Evolutionary conservation across 2,113 vertebrate genomes (phyloP).

Genomic region (Tenrec ecaudatus): DNA sequence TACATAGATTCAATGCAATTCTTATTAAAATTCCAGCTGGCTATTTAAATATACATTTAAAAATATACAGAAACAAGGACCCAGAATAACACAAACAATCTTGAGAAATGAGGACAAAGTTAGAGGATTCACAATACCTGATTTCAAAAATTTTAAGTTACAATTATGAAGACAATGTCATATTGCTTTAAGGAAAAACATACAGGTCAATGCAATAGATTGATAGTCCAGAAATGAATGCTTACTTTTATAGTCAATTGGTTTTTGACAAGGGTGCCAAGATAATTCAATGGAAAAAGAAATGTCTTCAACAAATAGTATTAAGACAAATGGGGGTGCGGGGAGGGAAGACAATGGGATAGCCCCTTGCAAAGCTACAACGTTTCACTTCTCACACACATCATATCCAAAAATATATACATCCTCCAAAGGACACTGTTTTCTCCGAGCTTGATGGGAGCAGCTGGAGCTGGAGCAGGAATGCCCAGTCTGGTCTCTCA

Average conservation of each 20-base stretch:
- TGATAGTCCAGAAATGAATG: neutral
- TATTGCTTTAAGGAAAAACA: neutral
- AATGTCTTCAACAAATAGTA: neutral
- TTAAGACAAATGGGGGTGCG: neutral
- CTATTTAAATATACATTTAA: neutral
- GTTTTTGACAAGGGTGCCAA: neutral
- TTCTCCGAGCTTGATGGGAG: too few relatives aligned
- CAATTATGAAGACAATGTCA: neutral
- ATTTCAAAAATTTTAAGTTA: conserved; percentile 43
- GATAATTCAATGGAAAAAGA: neutral
- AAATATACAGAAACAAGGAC: neutral
- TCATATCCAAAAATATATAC: neutral
- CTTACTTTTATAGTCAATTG: neutral
- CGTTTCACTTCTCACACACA: neutral
- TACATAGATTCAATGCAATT: conserved; percentile 1
- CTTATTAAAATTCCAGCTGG: conserved; percentile 7
- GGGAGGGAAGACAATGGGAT: neutral
- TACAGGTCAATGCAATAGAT: neutral
- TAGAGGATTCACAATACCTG: neutral
- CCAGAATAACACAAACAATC: neutral
- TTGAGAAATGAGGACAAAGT: neutral
- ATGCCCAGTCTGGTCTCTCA: too few relatives aligned
- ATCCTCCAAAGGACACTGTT: too few relatives aligned
- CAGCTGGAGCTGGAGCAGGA: too few relatives aligned
- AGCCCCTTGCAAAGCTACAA: neutral